phyloP scores from a whole-genome alignment of 2,113 vertebrate species.

The Falco punctatus region DNA sequence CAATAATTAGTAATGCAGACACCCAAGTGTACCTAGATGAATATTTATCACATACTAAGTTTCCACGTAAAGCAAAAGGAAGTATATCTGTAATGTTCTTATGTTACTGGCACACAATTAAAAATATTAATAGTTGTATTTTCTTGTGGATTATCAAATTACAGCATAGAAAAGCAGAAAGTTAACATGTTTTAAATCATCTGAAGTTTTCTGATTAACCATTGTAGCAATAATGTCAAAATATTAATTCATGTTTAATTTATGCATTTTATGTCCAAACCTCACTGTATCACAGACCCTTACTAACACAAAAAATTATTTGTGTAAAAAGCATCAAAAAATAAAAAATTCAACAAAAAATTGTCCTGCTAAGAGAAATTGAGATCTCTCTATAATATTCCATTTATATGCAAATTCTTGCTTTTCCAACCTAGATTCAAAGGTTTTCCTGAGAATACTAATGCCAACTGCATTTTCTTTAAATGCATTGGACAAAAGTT shows the following conservation, averaged over 20 bases:
- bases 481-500: not conserved
- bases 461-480: slow-evolving; percentile 19
- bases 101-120: rapidly evolving
- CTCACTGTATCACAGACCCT: not conserved
- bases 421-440: slow-evolving; percentile 11
- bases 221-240: not conserved
- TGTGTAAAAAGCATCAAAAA: not conserved
- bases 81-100: not conserved
- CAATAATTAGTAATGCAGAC: not conserved
- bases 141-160: not conserved
- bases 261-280: not conserved
- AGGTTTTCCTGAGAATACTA: slow-evolving; percentile 36
- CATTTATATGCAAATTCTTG: slow-evolving; percentile 63
- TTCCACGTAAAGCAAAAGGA: not conserved
- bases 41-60: not conserved
- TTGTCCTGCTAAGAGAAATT: not conserved
- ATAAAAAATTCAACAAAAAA: not conserved
- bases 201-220: not conserved
- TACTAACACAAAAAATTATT: not conserved
- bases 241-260: not conserved
- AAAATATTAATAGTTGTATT: not conserved
- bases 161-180: not conserved
- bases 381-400: slow-evolving; percentile 22
- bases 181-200: not conserved
- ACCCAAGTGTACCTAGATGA: not conserved